Base-by-base conservation (phyloP, 2,113 vertebrate genomes). In the Rhinoderma darwinii region DNA sequence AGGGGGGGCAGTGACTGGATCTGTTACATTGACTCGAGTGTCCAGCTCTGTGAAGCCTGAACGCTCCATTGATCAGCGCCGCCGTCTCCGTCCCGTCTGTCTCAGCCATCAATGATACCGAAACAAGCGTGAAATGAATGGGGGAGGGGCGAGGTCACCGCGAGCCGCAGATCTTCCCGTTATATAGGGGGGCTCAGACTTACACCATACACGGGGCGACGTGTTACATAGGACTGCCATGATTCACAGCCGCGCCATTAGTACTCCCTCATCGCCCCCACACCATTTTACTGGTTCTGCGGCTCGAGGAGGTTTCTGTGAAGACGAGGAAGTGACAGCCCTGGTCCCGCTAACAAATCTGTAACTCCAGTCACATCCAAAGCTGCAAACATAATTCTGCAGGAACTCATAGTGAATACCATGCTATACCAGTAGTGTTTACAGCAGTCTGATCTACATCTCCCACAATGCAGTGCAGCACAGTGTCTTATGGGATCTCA, bases 41-140 rank as follows among this genome's bases (percentile, higher is more conserved):
- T 61, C 32, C 37, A 54, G n/a, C 32, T 44, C 68, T 73, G 25
- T 74, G 68, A 61, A 87, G 76, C 80, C 20, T 12, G 68, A 87
- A 25, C 35, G 32, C 51, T 12, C 25, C 20, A 82, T 87, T 74
- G 77, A 72, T 87, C 72, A 61, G 32, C 72, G 20, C 27, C 47
- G 35, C 37, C 37, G 80, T 30, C 76, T 74, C 37, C 78, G 59
- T 68, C 37, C 32, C 12, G 41, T 88, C 73, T 76, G 30, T 25
- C 54, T 30, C 56, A 27, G 30, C 70, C 54, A 47, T 76, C 79
- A 30, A 70, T 14, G 73, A 12, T 14, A 15, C 27, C 54, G 47
- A 54, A 27, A 20, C 32, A 0, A 32, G 54, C 32, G 51, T 51
- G 76, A 20, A 54, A 78, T 78, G 47, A 78, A 78, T 78, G 27